Evolutionary conservation across 2,888 invertebrate genomes (phyloP), one percentile per base, ranked within the genome.

Genomic region (Bibio marci): DNA sequence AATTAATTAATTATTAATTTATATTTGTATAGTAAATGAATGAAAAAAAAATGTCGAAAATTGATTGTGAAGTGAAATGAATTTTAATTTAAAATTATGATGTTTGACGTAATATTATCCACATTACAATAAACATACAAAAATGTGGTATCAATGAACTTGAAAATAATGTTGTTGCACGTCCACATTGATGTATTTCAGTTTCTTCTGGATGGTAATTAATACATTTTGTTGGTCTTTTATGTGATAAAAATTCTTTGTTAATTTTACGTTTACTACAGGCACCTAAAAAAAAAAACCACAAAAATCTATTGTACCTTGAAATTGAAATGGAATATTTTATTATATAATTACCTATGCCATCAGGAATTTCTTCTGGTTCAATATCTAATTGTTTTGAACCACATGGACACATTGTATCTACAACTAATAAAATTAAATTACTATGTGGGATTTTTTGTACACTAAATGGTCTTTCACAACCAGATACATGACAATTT

Each of bases 361-460:
- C 70, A 43, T 74, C 71, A 32, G 69, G 64, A 36, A 76, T 66
- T 59, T 79, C 78, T 52, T 76, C 68, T 45, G 86, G 77, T 41
- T 76, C 73, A 57, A 86, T 85, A 59, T 82, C 82, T 46, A 87
- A 66, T 53, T 82, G 79, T 60, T 86, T 86, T 53, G 80, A 81
- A 47, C 86, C 86, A 62, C 87, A 88, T 37, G 86, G 86, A 57
- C 86, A 87, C 48, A 83, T 63, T 17, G 83, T 86, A 60, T 90
- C 87, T 50, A 88, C 87, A 46, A 87, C 88, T 45, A 90, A 66
- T 46, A 90, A 65, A 51, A 90, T 83, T 50, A 90, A 65, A 67
- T 90, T 90, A 55, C 87, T 88, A 58, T 85, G 81, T 36, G 80
- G 85, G 52, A 90, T 85, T 64, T 86, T 86, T 56, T 88, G 87